These are phyloP conservation scores for Babylonia areolata DNA, from an alignment of 1,140 invertebrate genomes.

Conservation along the genomic window DNA sequence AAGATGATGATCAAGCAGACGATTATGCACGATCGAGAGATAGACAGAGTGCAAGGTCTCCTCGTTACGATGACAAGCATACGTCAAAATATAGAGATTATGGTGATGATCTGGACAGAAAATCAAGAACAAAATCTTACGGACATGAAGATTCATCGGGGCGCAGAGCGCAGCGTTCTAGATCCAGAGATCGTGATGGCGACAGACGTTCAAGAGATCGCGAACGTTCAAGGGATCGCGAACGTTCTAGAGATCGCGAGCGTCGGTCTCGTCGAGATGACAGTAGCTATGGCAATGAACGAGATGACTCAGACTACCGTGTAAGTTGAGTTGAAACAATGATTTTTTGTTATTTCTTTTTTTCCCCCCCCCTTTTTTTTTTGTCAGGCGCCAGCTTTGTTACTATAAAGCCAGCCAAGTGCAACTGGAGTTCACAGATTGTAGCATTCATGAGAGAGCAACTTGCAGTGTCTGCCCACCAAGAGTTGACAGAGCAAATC, in stretches of 20 bases:
- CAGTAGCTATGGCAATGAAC: background rate
- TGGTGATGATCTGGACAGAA: background rate
- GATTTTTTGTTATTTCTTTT: too few relatives aligned
- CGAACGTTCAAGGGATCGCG: too few relatives aligned
- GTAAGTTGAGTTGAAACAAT: background rate
- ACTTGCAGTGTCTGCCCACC: too few relatives aligned
- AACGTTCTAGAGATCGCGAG: background rate
- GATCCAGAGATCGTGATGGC: background rate
- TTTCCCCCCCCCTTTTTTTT: too few relatives aligned
- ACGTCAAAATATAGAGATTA: background rate
- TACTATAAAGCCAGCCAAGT: too few relatives aligned
- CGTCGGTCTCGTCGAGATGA: background rate
- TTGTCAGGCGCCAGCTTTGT: too few relatives aligned
- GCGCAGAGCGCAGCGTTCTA: background rate
- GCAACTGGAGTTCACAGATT: too few relatives aligned
- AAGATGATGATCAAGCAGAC: background rate
- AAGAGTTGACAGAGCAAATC: too few relatives aligned
- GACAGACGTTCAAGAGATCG: background rate
- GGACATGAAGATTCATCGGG: background rate
- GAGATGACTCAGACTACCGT: background rate
- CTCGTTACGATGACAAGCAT: background rate
- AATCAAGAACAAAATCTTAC: background rate
- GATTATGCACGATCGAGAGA: background rate
- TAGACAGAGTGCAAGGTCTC: background rate
- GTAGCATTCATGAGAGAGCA: too few relatives aligned